Base-by-base conservation (phyloP, 1,140 invertebrate species). In the Eubasilissa regina region DNA sequence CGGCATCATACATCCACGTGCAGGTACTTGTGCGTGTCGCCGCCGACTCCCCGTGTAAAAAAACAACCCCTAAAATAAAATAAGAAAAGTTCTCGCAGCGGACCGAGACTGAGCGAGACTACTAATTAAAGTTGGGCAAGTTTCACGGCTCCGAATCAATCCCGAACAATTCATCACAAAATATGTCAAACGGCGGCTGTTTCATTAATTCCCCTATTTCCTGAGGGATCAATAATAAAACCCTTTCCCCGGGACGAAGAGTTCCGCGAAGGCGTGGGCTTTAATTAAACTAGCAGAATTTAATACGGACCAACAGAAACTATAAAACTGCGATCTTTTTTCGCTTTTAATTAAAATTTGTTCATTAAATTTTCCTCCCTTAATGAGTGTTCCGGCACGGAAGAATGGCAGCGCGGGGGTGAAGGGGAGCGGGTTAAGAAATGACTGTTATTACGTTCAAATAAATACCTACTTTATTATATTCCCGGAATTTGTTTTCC, bases 281-380 rank as follows among this genome's bases (percentile, higher is more conserved):
- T 75, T 78, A 78, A 78, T 72, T 78, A 78, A 78, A 70, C 66
- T 74, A 74, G 21, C 35, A 64, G 56, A 75, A 75, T 64, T 75
- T 75, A 62, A 75, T 56, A 72, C 25, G 64, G 25, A 74, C 47
- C 51, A 15, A 45, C 13, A 70, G 47, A 77, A 78, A 78, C 76
- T 78, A 78, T 77, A 70, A 78, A 78, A 60, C 68, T 73, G 77
- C 55, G 68, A 78, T 78, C 77, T 74, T 78, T 78, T 78, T 78
- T 78, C 55, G 47, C 56, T 73, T 78, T 78, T 78, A 78, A 78
- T 78, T 78, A 78, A 78, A 78, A 78, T 78, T 78, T 77, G 75
- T 77, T 77, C 75, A 77, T 77, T 77, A 77, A 77, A 77, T 77
- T 78, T 78, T 43, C 68, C 45, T 73, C 19, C 66, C 51, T 51